Evolutionary conservation across 2,113 vertebrate species (phyloP), one percentile per base, ranked within the genome.

Genomic region (Cyrtonyx montezumae): DNA sequence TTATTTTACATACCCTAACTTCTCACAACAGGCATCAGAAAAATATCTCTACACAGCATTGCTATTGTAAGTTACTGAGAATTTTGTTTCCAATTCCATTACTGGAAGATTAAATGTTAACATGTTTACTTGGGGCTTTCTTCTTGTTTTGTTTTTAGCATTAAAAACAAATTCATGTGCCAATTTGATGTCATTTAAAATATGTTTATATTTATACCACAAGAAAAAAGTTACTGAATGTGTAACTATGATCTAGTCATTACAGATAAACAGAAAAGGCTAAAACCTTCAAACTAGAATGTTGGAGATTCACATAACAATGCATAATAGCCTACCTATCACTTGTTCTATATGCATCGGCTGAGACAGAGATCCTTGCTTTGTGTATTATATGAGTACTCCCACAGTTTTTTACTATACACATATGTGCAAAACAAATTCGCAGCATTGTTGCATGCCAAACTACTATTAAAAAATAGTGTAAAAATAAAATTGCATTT

Each of bases 1-100:
- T 99, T 99, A 99, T 99, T 99, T 99, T 98, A 98, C 98, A 99
- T 99, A 99, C 98, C 98, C 98, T 98, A 98, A 99, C 98, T 99
- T 99, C 98, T 98, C 98, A 98, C 98, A 98, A 99, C 98, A 99
- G 98, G 98, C 98, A 98, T 98, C 97, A 70, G 97, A 97, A 98
- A 98, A 98, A 98, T 98, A 96, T 98, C 98, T 98, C 95, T 92
- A 93, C 97, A 97, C 92, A 86, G 56, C 97, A 80, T 67, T 95
- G 95, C 93, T 97, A 75, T 90, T 96, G 79, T 91, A 97, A 98
- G 98, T 98, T 98, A 95, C 95, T 96, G 89, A 93, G 94, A 97
- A 97, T 97, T 97, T 97, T 97, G 95, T 94, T 97, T 97, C 92
- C 65, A 55, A 96, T 94, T 95, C 95, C 96, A 97, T 97, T 97